Conservation (phyloP, 2,113 vertebrate genomes). For the human (Homo sapiens) region GRCh38 chr16:10217501-10218000, state of each 20-base stretch:
- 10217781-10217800: neutral
- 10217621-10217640: neutral
- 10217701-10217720: neutral
- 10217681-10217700: neutral
- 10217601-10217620: neutral
- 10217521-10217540: no score
- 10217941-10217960: neutral
- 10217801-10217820: neutral
- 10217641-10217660: accelerated
- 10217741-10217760: neutral
- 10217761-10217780: neutral
- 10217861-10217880: neutral
- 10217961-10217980: neutral
- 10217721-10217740: neutral
- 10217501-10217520: no score
- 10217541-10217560: no score
- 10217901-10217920: neutral
- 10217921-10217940: neutral
- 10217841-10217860: no score
- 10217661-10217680: neutral
- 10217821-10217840: neutral
- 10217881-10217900: no score
- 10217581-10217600: neutral
- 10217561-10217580: no score
- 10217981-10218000: neutral